These are phyloP conservation scores for Sakesphorus luctuosus DNA, from an alignment of 2,113 vertebrate species.

Conservation along the genomic window DNA sequence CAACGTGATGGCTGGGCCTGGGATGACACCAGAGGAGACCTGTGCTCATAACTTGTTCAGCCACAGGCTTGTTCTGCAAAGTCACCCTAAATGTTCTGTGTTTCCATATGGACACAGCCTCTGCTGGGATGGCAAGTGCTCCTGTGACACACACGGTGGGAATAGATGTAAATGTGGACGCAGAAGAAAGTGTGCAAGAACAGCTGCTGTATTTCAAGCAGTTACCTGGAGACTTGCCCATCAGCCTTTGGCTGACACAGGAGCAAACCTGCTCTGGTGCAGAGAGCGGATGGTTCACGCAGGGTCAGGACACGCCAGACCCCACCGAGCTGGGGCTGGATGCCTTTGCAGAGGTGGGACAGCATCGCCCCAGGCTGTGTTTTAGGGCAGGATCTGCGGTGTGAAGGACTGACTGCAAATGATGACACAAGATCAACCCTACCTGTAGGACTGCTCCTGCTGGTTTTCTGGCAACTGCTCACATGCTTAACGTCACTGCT, in stretches of 20 bases:
- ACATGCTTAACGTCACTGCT: not conserved
- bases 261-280: accelerated
- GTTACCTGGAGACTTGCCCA: not conserved
- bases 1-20: not conserved
- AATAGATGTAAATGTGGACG: not conserved
- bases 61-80: not conserved
- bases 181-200: not conserved
- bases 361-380: not conserved
- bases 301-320: not conserved
- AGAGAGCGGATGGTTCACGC: accelerated
- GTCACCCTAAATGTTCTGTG: not conserved
- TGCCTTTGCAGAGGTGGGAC: not conserved
- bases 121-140: not conserved
- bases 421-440: accelerated
- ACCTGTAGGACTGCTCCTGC: not conserved
- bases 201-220: not conserved
- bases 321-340: not conserved
- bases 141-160: not conserved
- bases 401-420: not conserved
- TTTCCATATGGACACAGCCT: accelerated
- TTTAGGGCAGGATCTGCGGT: not conserved
- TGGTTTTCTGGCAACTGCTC: not conserved
- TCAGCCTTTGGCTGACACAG: not conserved
- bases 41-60: accelerated
- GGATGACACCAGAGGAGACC: not conserved